Percentiles rank a stretch among this genome's conserved stretches.
Evolutionary conservation across 2,113 vertebrate species (phyloP).

Genomic region (Circaetus gallicus): DNA sequence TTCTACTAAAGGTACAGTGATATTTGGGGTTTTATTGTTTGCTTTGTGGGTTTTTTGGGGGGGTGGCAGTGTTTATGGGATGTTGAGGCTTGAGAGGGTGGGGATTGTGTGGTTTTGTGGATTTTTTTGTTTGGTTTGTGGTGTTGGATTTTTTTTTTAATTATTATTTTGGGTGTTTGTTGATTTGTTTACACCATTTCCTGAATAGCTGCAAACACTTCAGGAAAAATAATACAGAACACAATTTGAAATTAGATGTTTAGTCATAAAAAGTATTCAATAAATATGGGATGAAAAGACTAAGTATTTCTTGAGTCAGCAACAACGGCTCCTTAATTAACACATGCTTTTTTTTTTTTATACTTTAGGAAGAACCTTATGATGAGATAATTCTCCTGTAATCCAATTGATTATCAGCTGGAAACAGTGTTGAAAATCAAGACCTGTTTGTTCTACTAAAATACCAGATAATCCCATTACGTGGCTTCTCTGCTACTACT

Average conservation of each 20-base stretch:
- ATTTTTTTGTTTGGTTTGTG: not conserved
- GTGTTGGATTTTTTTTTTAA: not conserved
- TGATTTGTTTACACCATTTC: not conserved
- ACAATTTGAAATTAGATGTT: not conserved
- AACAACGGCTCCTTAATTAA: not conserved
- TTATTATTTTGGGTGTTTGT: not conserved
- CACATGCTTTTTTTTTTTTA: not conserved
- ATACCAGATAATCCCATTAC: not conserved
- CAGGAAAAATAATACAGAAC: not conserved
- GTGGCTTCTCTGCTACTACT: not conserved
- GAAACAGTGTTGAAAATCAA: not conserved
- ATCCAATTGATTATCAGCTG: not conserved
- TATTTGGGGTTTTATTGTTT: not conserved
- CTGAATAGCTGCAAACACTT: not conserved
- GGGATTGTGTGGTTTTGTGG: rapidly evolving
- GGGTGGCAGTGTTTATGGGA: no score
- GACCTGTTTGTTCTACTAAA: not conserved
- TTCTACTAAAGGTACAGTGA: not conserved
- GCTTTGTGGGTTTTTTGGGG: not conserved
- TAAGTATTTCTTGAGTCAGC: not conserved
- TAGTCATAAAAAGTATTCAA: not conserved
- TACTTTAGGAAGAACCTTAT: not conserved
- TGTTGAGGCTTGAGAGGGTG: not conserved
- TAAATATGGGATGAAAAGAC: not conserved
- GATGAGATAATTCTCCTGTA: not conserved